These are phyloP conservation scores for human (Homo sapiens) DNA, from an alignment of 2,113 vertebrate genomes.

Conservation along the genomic window DNA sequence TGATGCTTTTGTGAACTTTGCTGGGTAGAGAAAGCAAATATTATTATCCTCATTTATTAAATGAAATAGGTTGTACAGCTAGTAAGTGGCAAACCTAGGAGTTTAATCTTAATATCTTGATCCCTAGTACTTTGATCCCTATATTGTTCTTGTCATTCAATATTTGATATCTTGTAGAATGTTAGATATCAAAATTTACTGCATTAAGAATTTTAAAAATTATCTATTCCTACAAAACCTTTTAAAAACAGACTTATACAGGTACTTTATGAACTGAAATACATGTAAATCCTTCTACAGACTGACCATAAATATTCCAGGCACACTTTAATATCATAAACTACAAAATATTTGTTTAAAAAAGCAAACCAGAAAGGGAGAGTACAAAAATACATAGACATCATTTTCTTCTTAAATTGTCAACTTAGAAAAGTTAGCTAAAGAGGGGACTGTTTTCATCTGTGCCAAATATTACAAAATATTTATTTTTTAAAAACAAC, in stretches of 20 bases:
- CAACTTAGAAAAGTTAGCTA: background rate
- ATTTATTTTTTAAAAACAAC: background rate
- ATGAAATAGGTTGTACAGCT: background rate
- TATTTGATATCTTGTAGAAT: conserved; percentile 1
- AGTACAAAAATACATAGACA: background rate
- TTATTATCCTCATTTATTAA: background rate
- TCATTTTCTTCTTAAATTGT: background rate
- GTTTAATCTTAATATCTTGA: conserved; percentile 8
- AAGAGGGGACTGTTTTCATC: background rate
- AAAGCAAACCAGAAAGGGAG: conserved; percentile 15
- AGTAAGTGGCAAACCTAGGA: background rate
- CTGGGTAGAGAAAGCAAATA: background rate
- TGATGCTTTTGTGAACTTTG: background rate
- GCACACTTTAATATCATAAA: background rate
- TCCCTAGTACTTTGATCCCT: background rate
- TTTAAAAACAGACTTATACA: background rate
- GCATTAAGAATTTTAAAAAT: background rate
- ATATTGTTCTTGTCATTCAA: background rate
- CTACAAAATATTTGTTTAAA: conserved; percentile 2
- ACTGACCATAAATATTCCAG: background rate
- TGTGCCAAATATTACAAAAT: conserved; percentile 26
- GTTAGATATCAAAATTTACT: background rate
- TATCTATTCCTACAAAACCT: background rate
- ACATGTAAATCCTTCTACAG: background rate
- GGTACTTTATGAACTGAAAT: background rate